A percentile compares a stretch with the other conserved stretches of the same genome.
phyloP scores from a whole-genome alignment of 2,888 invertebrate genomes.

The Petrolisthes manimaculis region DNA sequence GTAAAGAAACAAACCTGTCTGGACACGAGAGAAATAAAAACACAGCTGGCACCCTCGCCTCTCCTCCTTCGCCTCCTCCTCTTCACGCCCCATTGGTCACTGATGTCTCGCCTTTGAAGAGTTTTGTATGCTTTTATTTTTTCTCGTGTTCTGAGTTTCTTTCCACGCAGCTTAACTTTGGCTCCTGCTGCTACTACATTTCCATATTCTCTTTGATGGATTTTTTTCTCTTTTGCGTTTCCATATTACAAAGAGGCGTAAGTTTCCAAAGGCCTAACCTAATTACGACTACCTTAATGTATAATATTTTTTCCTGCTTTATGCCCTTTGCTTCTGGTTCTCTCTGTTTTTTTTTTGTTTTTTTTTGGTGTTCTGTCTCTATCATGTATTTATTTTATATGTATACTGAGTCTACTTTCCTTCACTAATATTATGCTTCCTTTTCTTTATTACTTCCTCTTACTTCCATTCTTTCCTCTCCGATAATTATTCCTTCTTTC shows the following conservation, averaged over 20 bases:
- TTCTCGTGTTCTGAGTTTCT: constrained; percentile 24
- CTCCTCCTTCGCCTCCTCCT: neutral
- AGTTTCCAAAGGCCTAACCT: neutral
- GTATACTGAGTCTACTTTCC: too few relatives aligned
- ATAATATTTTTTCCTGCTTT: too few relatives aligned
- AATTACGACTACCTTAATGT: neutral
- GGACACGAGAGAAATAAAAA: too few relatives aligned
- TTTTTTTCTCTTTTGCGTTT: constrained; percentile 22
- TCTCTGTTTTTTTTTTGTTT: neutral
- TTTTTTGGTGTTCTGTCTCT: neutral
- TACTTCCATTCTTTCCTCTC: neutral
- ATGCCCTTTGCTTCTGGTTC: too few relatives aligned
- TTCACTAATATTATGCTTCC: neutral
- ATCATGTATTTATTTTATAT: neutral
- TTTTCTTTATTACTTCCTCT: neutral
- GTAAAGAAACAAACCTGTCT: neutral
- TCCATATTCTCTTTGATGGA: neutral
- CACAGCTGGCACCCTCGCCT: constrained; percentile 18
- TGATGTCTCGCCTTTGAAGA: constrained; percentile 40
- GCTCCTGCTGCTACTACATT: neutral
- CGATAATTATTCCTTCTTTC: neutral
- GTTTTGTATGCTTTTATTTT: neutral
- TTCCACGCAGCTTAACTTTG: constrained; percentile 32
- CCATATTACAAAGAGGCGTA: neutral
- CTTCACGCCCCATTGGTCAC: constrained; percentile 31